These are phyloP conservation scores for Drosophila macrospina DNA, from an alignment of 2,888 invertebrate genomes.

Conservation along the genomic window DNA sequence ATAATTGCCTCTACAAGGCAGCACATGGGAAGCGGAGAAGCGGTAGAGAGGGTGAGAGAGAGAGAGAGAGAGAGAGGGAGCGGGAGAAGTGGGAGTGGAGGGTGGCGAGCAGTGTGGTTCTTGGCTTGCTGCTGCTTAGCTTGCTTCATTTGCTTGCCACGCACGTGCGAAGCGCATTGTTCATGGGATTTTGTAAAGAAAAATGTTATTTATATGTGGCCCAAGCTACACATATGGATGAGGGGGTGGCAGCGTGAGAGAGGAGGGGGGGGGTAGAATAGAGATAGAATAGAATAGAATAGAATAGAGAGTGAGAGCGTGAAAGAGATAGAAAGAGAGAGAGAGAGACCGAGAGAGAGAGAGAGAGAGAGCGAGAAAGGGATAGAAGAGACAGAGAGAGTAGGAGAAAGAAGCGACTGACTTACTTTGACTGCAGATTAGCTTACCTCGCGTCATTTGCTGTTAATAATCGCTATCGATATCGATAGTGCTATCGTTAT, in stretches of 20 bases:
- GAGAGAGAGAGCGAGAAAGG: background rate
- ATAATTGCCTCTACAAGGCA: conserved; percentile 57
- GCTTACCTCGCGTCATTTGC: background rate
- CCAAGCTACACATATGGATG: too few relatives aligned
- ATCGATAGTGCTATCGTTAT: conserved; percentile 1
- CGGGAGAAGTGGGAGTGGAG: background rate
- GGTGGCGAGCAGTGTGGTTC: background rate
- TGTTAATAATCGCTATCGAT: conserved; percentile 5
- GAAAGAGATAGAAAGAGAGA: background rate
- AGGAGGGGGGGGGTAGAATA: too few relatives aligned
- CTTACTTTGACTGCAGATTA: background rate
- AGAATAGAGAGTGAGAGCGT: background rate
- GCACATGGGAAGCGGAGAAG: background rate
- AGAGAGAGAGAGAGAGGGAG: background rate
- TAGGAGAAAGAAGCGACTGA: background rate
- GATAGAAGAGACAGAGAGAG: too few relatives aligned
- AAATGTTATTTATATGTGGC: conserved; percentile 52
- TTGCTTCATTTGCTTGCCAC: conserved; percentile 57
- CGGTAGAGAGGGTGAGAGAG: background rate
- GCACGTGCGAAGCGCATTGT: conserved; percentile 67
- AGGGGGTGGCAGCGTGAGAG: too few relatives aligned
- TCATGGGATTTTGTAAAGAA: conserved; percentile 60
- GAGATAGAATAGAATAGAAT: background rate
- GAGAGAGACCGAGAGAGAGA: background rate
- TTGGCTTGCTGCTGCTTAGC: conserved; percentile 3